Percentiles rank a stretch among this genome's conserved stretches.
Evolutionary conservation across 2,797 vertebrate genomes (phyloP).

Genomic region (Chiroxiphia lanceolata): DNA sequence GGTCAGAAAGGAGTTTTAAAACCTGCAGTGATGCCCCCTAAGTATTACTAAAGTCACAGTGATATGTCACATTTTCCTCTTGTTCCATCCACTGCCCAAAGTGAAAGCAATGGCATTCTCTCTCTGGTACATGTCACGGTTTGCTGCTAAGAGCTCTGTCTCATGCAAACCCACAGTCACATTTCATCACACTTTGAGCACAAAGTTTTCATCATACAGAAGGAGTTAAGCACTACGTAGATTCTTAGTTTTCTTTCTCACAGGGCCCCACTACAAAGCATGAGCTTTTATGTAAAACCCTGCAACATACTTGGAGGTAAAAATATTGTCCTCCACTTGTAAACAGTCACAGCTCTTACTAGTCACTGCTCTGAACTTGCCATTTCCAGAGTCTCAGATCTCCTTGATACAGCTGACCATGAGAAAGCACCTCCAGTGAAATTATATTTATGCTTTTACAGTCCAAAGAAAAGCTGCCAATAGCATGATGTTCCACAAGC

Average conservation of each 20-base stretch:
- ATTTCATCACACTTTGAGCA: neutral
- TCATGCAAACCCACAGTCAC: accelerated
- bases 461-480: neutral
- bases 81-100: neutral
- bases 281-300: neutral
- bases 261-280: neutral
- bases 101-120: neutral
- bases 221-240: neutral
- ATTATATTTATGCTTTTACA: neutral
- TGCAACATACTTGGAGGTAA: neutral
- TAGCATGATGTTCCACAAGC: neutral
- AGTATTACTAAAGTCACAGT: neutral
- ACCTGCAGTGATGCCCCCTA: neutral
- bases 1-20: neutral
- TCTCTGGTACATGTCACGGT: accelerated
- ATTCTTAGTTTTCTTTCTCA: neutral
- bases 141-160: neutral
- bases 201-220: neutral
- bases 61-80: neutral
- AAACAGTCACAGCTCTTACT: neutral
- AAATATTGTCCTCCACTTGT: neutral
- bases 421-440: neutral
- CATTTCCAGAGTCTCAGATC: neutral
- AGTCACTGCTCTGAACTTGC: neutral
- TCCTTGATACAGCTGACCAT: neutral